Percentiles rank a stretch among this genome's conserved stretches.
These are phyloP conservation scores for Xestia sexstrigata DNA, from an alignment of 2,888 invertebrate species.

Conservation along the genomic window DNA sequence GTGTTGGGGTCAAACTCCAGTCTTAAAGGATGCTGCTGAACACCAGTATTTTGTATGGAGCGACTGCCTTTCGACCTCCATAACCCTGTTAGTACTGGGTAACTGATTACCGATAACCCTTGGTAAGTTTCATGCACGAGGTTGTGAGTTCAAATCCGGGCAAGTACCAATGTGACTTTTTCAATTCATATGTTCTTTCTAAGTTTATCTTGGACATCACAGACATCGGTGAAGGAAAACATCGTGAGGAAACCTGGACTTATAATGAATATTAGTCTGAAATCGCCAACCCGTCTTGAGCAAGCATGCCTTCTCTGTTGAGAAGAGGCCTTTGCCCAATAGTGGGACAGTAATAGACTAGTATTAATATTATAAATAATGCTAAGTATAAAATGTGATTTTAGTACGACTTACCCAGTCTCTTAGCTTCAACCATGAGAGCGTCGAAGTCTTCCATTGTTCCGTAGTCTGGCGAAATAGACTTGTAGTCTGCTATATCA, in stretches of 20 bases:
- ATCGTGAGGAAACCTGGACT: too few relatives aligned
- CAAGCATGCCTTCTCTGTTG: too few relatives aligned
- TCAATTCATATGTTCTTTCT: too few relatives aligned
- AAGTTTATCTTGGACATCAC: too few relatives aligned
- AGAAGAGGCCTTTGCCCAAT: too few relatives aligned
- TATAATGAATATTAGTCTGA: too few relatives aligned
- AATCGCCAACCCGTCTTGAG: too few relatives aligned
- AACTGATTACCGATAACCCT: neutral
- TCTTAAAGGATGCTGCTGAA: neutral
- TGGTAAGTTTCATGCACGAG: neutral
- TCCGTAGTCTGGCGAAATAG: constrained; percentile 93
- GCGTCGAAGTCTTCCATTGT: constrained; percentile 92
- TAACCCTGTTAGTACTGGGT: neutral
- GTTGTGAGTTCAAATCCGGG: too few relatives aligned
- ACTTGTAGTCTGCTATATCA: constrained; percentile 93
- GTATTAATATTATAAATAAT: neutral
- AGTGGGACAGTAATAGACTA: too few relatives aligned
- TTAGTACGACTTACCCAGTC: constrained; percentile 79
- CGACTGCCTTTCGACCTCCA: neutral
- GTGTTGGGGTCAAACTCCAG: neutral
- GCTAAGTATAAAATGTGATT: neutral
- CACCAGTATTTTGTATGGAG: neutral
- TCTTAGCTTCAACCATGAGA: constrained; percentile 87
- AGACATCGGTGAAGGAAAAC: too few relatives aligned
- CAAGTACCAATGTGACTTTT: too few relatives aligned